Conservation (phyloP, 2,797 vertebrate species). For the Dromococcyx pavoninus region DNA sequence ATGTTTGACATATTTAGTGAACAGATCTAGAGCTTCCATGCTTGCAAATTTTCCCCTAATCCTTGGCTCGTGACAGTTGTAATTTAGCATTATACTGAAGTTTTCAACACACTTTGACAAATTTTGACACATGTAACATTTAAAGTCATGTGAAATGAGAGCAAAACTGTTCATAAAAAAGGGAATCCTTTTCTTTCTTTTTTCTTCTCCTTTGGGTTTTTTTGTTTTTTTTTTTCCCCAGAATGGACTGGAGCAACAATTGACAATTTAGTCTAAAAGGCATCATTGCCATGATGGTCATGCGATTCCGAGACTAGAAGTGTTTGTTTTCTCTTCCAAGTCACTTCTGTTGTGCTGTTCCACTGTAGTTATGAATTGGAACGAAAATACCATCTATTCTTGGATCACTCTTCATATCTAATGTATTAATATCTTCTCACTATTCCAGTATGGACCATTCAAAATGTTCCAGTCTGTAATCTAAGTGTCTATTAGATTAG, state of each 20-base stretch:
- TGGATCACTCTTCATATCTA: background rate
- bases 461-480: background rate
- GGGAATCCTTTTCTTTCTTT: fast-evolving
- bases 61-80: background rate
- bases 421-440: background rate
- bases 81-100: background rate
- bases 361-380: background rate
- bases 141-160: background rate
- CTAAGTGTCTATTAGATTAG: background rate
- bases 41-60: background rate
- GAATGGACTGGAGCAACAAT: background rate
- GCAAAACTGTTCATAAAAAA: background rate
- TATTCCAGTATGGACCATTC: background rate
- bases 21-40: background rate
- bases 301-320: background rate
- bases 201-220: fast-evolving
- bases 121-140: background rate
- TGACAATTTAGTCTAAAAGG: background rate
- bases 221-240: fast-evolving
- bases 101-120: background rate
- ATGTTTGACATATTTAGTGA: background rate
- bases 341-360: background rate
- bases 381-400: background rate
- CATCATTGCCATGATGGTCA: background rate
- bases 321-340: background rate